Base-by-base conservation (phyloP, 2,888 invertebrate species). In the Folsomia candida region DNA sequence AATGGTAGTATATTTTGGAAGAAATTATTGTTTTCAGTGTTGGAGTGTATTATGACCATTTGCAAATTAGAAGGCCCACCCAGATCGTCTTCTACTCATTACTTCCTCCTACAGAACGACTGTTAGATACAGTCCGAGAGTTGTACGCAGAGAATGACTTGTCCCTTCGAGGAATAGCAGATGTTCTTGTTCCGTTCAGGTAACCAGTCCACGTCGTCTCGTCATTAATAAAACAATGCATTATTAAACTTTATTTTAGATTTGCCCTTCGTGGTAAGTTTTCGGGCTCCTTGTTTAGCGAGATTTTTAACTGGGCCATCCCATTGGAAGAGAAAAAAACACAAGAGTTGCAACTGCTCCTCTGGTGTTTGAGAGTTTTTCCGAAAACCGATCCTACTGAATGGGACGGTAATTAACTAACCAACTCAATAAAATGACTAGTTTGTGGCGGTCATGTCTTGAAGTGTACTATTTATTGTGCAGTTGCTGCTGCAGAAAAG, bases 281-380 rank as follows among this genome's bases (percentile, higher is more conserved):
- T 14, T 54, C 54, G 4, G 25, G 51, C 2, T 22, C 2, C 2
- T 28, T 64, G 18, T 51, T 51, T 25, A 51, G 62, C 29, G 68
- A 71, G 62, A 51, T 73, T 51, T 54, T 73, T 2, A 66, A 70
- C 25, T 73, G 71, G 73, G 66, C 73, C 4, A 66, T 68, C 14
- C 73, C 73, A 1, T 37, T 73, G 2, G 18, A 2, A 20, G n/a
- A 28, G 0, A 73, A 63, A 51, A 66, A 68, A 9, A 14, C 67
- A 1, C 37, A 63, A 2, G 73, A 73, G 2, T 57, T 73, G 18
- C 65, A 67, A 51, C 47, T 73, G 14, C 59, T 73, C 1, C 64
- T 62, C 47, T 73, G 73, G 73, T 57, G 59, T 29, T 58, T 73
- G 0, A 68, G 68, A 9, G n/a, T 71, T 11, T 65, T 61, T 24